phyloP scores from a whole-genome alignment of 2,113 vertebrate species.

The Lipotes vexillifer region DNA sequence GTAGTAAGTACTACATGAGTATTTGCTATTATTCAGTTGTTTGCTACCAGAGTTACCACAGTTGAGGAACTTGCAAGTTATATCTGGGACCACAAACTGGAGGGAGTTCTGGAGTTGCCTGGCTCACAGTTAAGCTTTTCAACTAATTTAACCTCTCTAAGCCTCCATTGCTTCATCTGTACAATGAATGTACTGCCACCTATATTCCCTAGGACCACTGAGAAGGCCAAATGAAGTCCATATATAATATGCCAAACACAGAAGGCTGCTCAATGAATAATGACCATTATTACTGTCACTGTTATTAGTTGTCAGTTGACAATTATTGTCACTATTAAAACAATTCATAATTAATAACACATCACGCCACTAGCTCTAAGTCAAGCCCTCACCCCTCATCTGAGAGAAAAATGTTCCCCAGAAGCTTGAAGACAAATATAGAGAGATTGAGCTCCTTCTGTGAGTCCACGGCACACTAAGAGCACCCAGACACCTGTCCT shows the following conservation, averaged over 20 bases:
- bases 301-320: neutral
- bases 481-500: neutral
- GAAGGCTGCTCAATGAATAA: neutral
- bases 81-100: neutral
- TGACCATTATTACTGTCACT: neutral
- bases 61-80: neutral
- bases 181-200: neutral
- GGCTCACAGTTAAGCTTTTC: neutral
- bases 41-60: neutral
- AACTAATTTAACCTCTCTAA: neutral
- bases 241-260: neutral
- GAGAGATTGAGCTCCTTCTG: neutral
- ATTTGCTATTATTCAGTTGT: neutral
- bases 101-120: neutral
- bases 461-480: too few relatives aligned
- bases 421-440: neutral
- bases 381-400: neutral
- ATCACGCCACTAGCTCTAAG: neutral
- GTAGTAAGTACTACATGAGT: neutral
- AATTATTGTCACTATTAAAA: neutral
- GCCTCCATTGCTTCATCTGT: neutral
- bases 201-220: neutral
- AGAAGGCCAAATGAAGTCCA: neutral
- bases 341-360: neutral
- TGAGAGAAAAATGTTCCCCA: neutral